phyloP scores from a whole-genome alignment of 2,113 vertebrate genomes.

The Monarcha castaneiventris region DNA sequence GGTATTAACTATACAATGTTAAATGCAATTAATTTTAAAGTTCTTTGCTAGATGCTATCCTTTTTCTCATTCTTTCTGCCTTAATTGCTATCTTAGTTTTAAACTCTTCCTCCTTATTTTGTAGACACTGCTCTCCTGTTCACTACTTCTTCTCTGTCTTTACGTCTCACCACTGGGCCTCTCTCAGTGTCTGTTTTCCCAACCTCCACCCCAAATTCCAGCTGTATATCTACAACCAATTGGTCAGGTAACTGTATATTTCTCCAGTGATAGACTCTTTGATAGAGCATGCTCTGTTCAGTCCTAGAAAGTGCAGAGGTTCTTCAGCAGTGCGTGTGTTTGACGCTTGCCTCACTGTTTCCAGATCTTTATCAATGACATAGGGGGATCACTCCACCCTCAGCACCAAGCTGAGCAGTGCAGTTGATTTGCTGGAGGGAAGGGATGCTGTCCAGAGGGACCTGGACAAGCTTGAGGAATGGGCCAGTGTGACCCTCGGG shows the following conservation, averaged over 20 bases:
- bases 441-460: not conserved
- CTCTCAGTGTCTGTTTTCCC: slow-evolving; percentile 98
- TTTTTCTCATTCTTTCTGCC: slow-evolving; percentile 78
- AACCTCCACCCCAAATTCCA: slow-evolving; percentile 99
- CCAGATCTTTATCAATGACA: not conserved
- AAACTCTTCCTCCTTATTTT: slow-evolving; percentile 86
- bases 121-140: slow-evolving; percentile 98
- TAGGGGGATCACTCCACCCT: not conserved
- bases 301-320: slow-evolving; percentile 41
- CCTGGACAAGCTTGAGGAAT: not conserved
- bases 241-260: slow-evolving; percentile 96
- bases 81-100: slow-evolving; percentile 76
- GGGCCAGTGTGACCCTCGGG: not conserved
- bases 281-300: slow-evolving; percentile 94
- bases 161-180: slow-evolving; percentile 98
- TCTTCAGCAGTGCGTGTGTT: slow-evolving; percentile 11
- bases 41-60: slow-evolving; percentile 71
- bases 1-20: slow-evolving; percentile 52
- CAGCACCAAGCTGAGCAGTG: not conserved
- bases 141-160: slow-evolving; percentile 99
- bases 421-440: not conserved
- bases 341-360: slow-evolving; percentile 43
- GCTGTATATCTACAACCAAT: slow-evolving; percentile 99
- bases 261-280: slow-evolving; percentile 80
- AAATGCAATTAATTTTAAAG: slow-evolving; percentile 50